These are phyloP conservation scores for Alectura lathami DNA, from an alignment of 2,113 vertebrate genomes.

Conservation along the genomic window DNA sequence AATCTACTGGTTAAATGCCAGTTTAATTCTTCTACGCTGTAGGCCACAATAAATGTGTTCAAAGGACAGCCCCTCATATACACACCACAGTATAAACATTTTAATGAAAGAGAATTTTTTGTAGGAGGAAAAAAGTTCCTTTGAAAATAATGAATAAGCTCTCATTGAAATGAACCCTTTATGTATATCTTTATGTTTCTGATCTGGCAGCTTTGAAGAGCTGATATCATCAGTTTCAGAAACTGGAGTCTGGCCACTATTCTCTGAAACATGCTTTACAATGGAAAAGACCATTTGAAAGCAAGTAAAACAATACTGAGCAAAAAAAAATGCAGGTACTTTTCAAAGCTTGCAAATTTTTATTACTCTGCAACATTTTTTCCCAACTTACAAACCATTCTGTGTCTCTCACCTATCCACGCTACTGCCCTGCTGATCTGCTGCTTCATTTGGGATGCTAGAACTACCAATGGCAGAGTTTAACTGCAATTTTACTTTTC, in stretches of 20 bases:
- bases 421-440: not conserved
- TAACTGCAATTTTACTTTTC: not conserved
- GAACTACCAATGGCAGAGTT: not conserved
- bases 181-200: slow-evolving; percentile 64
- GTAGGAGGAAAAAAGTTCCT: slow-evolving; percentile 41
- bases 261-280: slow-evolving; percentile 42
- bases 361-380: not conserved
- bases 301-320: slow-evolving; percentile 9
- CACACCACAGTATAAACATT: slow-evolving; percentile 57
- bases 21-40: slow-evolving; percentile 65
- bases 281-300: slow-evolving; percentile 37
- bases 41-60: slow-evolving; percentile 55
- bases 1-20: slow-evolving; percentile 56
- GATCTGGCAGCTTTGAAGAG: slow-evolving; percentile 69
- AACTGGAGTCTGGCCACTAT: slow-evolving; percentile 61
- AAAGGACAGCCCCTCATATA: slow-evolving; percentile 53
- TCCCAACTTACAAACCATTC: not conserved
- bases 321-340: not conserved
- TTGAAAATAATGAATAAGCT: slow-evolving; percentile 67
- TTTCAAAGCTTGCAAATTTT: slow-evolving; percentile 14
- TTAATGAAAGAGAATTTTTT: slow-evolving; percentile 64
- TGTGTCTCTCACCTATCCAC: not conserved
- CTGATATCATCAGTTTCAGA: slow-evolving; percentile 67
- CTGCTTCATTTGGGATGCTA: not conserved
- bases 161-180: slow-evolving; percentile 48